Evolutionary conservation across 2,888 invertebrate genomes (phyloP).

Genomic region (Gandaritis pyraliata): DNA sequence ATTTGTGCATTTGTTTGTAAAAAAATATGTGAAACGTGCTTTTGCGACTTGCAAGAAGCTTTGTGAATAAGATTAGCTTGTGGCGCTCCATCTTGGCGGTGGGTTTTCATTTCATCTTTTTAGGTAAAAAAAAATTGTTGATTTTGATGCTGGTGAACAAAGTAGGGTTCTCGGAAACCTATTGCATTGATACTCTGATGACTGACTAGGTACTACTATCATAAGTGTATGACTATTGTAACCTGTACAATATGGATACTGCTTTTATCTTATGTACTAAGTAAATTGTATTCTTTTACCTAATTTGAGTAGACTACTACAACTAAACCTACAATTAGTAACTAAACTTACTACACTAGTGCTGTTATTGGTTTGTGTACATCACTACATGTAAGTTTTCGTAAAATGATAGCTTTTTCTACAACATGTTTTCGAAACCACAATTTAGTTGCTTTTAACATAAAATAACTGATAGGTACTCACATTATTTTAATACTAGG

Average conservation of each 20-base stretch:
- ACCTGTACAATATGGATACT: not conserved
- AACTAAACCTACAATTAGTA: too few species aligned
- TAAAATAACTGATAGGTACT: too few species aligned
- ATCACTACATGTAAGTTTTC: too few species aligned
- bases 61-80: conserved; percentile 19
- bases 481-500: too few species aligned
- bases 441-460: too few species aligned
- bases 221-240: not conserved
- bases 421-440: too few species aligned
- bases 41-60: conserved; percentile 36
- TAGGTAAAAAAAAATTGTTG: conserved; percentile 9
- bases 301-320: not conserved
- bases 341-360: too few species aligned
- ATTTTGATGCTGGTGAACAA: conserved; percentile 10
- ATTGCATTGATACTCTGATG: conserved; percentile 30
- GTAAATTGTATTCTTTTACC: not conserved
- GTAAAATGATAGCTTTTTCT: too few species aligned
- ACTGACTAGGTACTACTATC: not conserved
- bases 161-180: conserved; percentile 13
- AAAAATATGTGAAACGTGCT: conserved; percentile 36
- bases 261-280: not conserved
- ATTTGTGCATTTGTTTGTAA: conserved; percentile 53
- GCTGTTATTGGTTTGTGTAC: too few species aligned
- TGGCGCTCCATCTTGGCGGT: not conserved
- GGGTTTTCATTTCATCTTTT: not conserved